Evolutionary conservation across 2,888 invertebrate genomes (phyloP), one percentile per base, ranked within the genome.

Genomic region (Drosophila maculinotata): DNA sequence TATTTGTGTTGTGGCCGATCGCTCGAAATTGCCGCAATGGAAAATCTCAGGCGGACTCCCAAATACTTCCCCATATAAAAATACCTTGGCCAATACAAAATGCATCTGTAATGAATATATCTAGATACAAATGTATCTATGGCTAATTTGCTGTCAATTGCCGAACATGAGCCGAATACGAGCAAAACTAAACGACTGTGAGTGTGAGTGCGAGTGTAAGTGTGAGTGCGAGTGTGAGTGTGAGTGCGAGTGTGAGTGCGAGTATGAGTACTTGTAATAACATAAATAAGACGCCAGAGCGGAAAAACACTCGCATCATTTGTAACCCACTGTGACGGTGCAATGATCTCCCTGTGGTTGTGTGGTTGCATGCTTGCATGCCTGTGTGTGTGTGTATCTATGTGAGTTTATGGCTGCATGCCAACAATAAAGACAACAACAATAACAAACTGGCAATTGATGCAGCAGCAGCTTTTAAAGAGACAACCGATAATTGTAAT

Each of bases 261-360:
- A 23, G 33, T 60, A 12, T 52, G 71, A 39, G 52, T 73, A 65
- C 57, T 71, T 72, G 71, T 59, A 72, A 76, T 76, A 71, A 66
- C 73, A 72, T 72, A 77, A 72, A 72, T 66, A 77, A 66, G 77
- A 66, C 49, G 68, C 38, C 35, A 36, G 78, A 73, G 74, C 74
- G 74, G 68, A 67, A 77, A 77, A 76, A 60, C 68, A 77, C 78
- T 73, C 62, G 68, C 57, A 73, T 77, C 57, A 75, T 75, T 77
- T 75, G 75, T 57, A 58, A 58, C 69, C 75, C 69, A 64, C 70
- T 64, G 79, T 59, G 75, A 56, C 69, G 75, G 75, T 78, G 75
- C 75, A 75, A 74, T 78, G 75, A 75, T 75, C 75, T 78, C 64
- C 64, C 57, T 74, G 33, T 68, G 56, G 20, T 45, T 53, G 48